Evolutionary conservation across 2,888 invertebrate genomes (phyloP).

Genomic region (Drosophila fulvimacula): DNA sequence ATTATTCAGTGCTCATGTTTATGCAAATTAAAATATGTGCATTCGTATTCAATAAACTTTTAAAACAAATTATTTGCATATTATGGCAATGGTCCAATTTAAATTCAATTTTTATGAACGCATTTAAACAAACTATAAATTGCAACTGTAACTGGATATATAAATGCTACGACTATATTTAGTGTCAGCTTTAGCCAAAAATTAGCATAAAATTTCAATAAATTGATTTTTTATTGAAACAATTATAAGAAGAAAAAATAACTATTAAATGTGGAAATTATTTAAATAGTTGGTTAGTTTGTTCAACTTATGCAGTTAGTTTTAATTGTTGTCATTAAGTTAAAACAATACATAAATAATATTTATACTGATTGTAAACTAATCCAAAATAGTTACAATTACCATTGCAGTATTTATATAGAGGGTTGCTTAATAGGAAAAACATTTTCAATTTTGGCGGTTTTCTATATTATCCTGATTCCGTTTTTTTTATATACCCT

Average conservation of each 20-base stretch:
- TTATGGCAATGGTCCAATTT: constrained; percentile 50
- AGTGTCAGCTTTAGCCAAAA: constrained; percentile 12
- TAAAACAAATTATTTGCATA: constrained; percentile 66
- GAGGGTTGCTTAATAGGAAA: neutral
- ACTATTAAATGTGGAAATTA: neutral
- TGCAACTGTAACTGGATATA: constrained; percentile 6
- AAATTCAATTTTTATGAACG: constrained; percentile 44
- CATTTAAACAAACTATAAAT: constrained; percentile 36
- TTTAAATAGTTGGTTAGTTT: neutral
- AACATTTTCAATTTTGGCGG: too few relatives aligned
- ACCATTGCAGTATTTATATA: neutral
- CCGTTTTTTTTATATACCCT: too few relatives aligned
- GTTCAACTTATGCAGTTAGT: neutral
- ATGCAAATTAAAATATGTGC: constrained; percentile 75
- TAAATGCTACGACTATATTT: constrained; percentile 14
- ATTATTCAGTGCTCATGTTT: constrained; percentile 48
- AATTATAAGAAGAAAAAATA: neutral
- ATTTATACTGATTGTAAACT: neutral
- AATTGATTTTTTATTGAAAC: constrained; percentile 17
- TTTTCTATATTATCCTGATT: too few relatives aligned
- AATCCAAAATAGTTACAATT: neutral
- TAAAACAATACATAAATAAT: neutral
- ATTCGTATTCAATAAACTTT: constrained; percentile 67
- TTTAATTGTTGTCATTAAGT: neutral
- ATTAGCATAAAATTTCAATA: constrained; percentile 47